Evolutionary conservation across 2,797 vertebrate species (phyloP).

Genomic region (Netta rufina): DNA sequence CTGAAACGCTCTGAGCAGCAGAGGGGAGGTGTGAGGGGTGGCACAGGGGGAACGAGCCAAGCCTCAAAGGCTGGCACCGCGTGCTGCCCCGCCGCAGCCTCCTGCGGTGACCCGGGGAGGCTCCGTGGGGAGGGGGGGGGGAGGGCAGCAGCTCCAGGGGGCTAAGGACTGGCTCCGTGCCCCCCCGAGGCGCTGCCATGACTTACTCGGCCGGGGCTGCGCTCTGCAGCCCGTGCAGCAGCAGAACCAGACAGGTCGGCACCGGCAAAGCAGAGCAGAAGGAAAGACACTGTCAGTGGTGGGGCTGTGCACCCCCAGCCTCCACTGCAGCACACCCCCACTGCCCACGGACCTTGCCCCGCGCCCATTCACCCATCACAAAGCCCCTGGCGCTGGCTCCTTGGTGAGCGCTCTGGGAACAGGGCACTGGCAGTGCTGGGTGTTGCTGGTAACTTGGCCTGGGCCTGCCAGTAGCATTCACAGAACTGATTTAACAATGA

Average conservation of each 20-base stretch:
- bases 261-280: neutral
- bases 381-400: neutral
- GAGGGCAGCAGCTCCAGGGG: too few species aligned
- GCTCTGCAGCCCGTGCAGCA: neutral
- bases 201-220: slow-evolving; percentile 37
- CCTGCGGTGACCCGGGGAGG: too few species aligned
- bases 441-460: neutral
- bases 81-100: neutral
- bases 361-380: neutral
- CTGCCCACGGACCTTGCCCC: neutral
- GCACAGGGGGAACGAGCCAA: neutral
- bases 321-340: too few species aligned
- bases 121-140: too few species aligned
- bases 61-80: neutral
- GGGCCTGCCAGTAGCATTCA: neutral
- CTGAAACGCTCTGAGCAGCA: slow-evolving; percentile 80
- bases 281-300: neutral
- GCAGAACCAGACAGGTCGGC: neutral
- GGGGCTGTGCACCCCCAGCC: neutral
- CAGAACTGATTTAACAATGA: neutral
- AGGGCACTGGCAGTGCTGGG: neutral
- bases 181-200: fast-evolving
- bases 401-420: neutral
- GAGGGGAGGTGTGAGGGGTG: neutral
- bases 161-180: neutral